Base-by-base conservation (phyloP, 92 coral and sea anemone species). In the Ricordea florida region DNA sequence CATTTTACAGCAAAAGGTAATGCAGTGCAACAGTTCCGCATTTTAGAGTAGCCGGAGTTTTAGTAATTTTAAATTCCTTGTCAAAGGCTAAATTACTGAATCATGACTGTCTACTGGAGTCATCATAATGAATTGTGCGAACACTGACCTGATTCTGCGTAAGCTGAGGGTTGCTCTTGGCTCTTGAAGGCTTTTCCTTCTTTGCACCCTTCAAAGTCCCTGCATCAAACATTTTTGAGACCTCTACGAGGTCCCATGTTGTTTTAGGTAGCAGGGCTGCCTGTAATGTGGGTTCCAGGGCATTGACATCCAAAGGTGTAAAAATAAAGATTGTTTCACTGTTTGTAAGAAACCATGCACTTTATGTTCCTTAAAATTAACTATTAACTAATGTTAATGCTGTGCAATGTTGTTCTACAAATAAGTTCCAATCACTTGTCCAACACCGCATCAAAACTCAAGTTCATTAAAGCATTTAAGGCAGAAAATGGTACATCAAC, bases 401-500 rank as follows among this genome's bases (percentile, higher is more conserved):
- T 42, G 49, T 42, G 49, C 49, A 42, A 42, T 42, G 49, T 42
- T 42, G 49, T 42, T 42, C 49, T 42, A 11, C 49, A 42, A 42
- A 42, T 42, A 42, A 21, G 4, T n/a, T n/a, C n/a, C n/a, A n/a
- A n/a, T n/a, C n/a, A n/a, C n/a, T n/a, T n/a, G n/a, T n/a, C n/a
- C 25, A 47, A 21, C 10, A 57, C 63, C 21, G 48, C 51, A 62
- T 62, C 51, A 62, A 62, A 75, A 48, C 66, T 58, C 33, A 75
- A 36, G 40, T 75, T 75, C 53, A 59, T 55, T 18, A 75, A 2
- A 10, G 57, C 22, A 30, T 62, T 53, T 15, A 62, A 18, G 9
- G 46, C 82, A 15, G 64, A 37, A 14, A 44, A 24, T 35, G 73
- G 82, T 28, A 75, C 63, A 26, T 62, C 71, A 45, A 2, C 13